These are phyloP conservation scores for Alviniconcha marisindica DNA, from an alignment of 1,140 invertebrate genomes.

Conservation along the genomic window DNA sequence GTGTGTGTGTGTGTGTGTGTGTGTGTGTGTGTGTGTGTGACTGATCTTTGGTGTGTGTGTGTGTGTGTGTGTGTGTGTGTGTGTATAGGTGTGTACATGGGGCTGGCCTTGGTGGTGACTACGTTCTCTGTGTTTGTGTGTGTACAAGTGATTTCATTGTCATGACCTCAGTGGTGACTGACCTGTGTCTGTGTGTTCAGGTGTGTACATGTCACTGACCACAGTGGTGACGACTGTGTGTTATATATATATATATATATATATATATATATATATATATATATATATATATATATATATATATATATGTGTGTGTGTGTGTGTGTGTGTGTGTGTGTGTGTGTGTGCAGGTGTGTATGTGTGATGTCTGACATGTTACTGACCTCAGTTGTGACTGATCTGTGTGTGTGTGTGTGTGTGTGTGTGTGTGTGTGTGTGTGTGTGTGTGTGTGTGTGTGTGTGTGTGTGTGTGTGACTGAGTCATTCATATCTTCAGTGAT, in stretches of 20 bases:
- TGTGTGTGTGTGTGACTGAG: too few relatives aligned
- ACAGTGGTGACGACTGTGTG: too few relatives aligned
- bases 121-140: not conserved
- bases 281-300: too few relatives aligned
- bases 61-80: not conserved
- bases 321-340: not conserved
- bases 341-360: not conserved
- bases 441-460: not conserved
- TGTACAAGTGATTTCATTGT: too few relatives aligned
- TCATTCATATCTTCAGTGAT: too few relatives aligned
- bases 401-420: not conserved
- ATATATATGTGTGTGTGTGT: too few relatives aligned
- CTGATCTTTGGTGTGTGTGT: not conserved
- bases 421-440: not conserved
- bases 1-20: not conserved
- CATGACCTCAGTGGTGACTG: not conserved
- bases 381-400: too few relatives aligned
- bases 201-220: not conserved
- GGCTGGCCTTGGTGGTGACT: too few relatives aligned
- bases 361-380: too few relatives aligned
- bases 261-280: too few relatives aligned
- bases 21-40: not conserved
- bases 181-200: not conserved
- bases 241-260: too few relatives aligned
- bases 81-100: not conserved